A percentile compares a stretch with the other conserved stretches of the same genome.
Evolutionary conservation across 2,888 invertebrate genomes (phyloP).

Genomic region (Brachylomia viminalis): DNA sequence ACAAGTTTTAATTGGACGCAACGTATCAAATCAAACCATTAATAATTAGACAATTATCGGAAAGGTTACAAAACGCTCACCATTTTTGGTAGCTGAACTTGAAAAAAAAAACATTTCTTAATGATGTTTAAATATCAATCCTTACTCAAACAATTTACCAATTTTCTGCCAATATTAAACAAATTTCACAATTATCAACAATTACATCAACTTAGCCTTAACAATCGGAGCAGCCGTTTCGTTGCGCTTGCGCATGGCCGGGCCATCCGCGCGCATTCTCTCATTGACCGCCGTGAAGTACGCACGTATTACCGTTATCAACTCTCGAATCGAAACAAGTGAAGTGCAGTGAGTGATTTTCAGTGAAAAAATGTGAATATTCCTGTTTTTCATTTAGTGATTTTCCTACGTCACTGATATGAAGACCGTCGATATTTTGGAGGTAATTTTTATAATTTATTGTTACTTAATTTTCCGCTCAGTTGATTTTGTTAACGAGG

Average conservation of each 20-base stretch:
- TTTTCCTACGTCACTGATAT: constrained; percentile 61
- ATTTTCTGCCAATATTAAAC: constrained; percentile 39
- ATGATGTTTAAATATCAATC: constrained; percentile 30
- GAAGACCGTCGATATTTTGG: constrained; percentile 76
- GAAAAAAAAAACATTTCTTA: constrained; percentile 39
- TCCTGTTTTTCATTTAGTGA: constrained; percentile 62
- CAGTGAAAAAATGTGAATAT: constrained; percentile 68
- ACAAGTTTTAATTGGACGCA: constrained; percentile 27
- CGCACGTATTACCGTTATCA: constrained; percentile 48
- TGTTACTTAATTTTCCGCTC: constrained; percentile 44
- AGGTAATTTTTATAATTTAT: constrained; percentile 67
- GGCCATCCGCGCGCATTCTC: constrained; percentile 63
- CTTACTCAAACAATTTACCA: constrained; percentile 40
- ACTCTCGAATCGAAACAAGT: constrained; percentile 61
- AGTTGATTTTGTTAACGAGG: constrained; percentile 49
- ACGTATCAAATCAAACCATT: constrained; percentile 29
- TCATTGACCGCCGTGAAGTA: constrained; percentile 59
- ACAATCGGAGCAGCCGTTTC: constrained; percentile 68
- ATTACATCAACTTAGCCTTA: constrained; percentile 73
- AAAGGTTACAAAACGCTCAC: constrained; percentile 28
- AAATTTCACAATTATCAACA: constrained; percentile 58
- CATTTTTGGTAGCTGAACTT: constrained; percentile 21
- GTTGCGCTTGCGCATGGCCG: constrained; percentile 65
- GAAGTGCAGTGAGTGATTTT: constrained; percentile 65
- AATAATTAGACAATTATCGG: constrained; percentile 16